A percentile compares a stretch with the other conserved stretches of the same genome.
Conservation (phyloP, 1,140 invertebrate genomes). For the Neocloeon triangulifer region DNA sequence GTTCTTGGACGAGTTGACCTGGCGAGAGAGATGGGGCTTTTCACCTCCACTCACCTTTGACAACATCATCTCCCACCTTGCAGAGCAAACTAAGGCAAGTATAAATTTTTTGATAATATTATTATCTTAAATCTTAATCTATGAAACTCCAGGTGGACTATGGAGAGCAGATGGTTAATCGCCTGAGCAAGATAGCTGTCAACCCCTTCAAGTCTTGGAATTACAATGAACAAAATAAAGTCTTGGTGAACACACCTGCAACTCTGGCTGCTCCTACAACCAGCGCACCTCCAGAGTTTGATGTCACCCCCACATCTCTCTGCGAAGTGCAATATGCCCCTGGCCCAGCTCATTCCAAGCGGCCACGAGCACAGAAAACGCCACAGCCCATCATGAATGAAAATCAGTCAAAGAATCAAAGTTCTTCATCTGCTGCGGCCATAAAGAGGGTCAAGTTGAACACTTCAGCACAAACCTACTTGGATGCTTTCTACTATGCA, state of each 20-base stretch:
- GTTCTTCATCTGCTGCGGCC: background rate
- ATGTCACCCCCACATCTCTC: conserved; percentile 12
- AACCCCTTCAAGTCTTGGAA: conserved; percentile 66
- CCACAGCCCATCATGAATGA: too few relatives aligned
- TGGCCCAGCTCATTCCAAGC: conserved; percentile 7
- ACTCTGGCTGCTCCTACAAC: too few relatives aligned
- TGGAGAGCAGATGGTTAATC: conserved; percentile 24
- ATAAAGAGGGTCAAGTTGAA: conserved; percentile 3
- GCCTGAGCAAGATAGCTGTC: conserved; percentile 36
- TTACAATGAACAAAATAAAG: too few relatives aligned
- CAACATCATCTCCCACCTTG: conserved; percentile 52
- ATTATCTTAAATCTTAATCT: background rate
- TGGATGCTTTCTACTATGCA: conserved; percentile 35
- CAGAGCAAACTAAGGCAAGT: conserved; percentile 51
- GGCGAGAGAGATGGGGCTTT: conserved; percentile 49
- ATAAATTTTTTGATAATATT: conserved; percentile 5
- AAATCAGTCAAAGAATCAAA: too few relatives aligned
- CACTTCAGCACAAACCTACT: conserved; percentile 10
- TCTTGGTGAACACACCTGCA: too few relatives aligned
- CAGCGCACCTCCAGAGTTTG: conserved; percentile 12
- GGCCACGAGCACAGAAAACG: too few relatives aligned
- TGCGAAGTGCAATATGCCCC: conserved; percentile 10
- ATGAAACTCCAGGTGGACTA: too few relatives aligned
- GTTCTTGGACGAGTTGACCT: conserved; percentile 69
- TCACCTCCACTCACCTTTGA: conserved; percentile 55